Evolutionary conservation across 1,140 invertebrate genomes (phyloP), one percentile per base, ranked within the genome.

Genomic region (Drosophila melanogaster): DNA sequence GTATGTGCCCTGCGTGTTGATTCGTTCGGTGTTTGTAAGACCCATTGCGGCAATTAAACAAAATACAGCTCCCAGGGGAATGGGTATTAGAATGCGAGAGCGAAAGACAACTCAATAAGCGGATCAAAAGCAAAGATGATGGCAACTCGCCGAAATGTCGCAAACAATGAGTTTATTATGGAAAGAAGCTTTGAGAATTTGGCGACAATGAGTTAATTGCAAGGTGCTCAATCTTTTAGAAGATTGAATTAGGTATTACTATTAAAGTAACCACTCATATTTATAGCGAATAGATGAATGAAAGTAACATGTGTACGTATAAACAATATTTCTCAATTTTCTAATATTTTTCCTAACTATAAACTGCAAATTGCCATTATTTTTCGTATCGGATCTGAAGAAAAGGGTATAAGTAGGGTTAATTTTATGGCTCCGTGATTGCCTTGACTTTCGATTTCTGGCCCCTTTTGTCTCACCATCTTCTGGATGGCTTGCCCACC

Each of bases 1-100:
- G 73, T 65, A 77, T 81, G 79, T 81, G 79, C 58, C 38, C 43
- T 56, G 79, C 69, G 79, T 81, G 54, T 67, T 83, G 79, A 81
- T 77, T 73, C 62, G 64, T 77, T 73, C 62, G 64, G 59, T 81
- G 73, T 46, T 46, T 35, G 65, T 62, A 54, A 47, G 65, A 46
- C 79, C 49, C 79, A 77, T 35, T 66, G 73, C 73, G 79, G 73
- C 79, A 81, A 81, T 77, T 81, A 77, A 59, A 77, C 61, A 54
- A 67, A 69, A 69, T 69, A 69, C 66, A 54, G 60, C 66, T 60
- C 50, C 50, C 55, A 5, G 33, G 62, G 54, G 38, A 37, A 22
- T 26, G 35, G 22, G 5, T 22, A 51, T 43, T 22, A 17, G 64
- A 43, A 56, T 56, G 12, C 51, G 65, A 70, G 49, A 65, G 44